Base-by-base conservation (phyloP, 2,797 vertebrate genomes). In the Eptatretus atami region DNA sequence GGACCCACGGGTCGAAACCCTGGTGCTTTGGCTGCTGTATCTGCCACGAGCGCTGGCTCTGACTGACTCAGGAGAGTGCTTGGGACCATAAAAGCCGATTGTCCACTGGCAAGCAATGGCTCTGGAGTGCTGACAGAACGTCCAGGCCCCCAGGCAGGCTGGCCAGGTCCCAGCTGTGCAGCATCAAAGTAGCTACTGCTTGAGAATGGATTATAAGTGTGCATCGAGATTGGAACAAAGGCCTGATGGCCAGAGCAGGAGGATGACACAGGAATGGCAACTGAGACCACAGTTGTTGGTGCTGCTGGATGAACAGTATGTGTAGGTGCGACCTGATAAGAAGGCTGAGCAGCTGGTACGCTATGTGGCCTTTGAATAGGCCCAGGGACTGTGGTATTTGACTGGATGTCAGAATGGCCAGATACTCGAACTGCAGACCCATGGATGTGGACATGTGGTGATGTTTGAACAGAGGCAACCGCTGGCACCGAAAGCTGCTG, bases 21-120 rank as follows among this genome's bases (percentile, higher is more conserved):
- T 63, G 90, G 90, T 68, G 90, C 90, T 75, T 96, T 98, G 68
- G 86, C 90, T 72, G 76, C 81, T 74, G 76, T 81, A 74, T 95
- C 87, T 52, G 76, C 74, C 63, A 82, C 80, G 68, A 92, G 86
- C 70, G 83, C 77, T 1, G 73, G 84, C 74, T 96, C 87, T 73
- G 90, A 77, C 31, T 87, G 86, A 69, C 86, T 81, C 70, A 92
- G 72, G 65, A 78, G 73, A 72, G 78, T 82, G 69, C 75, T 80
- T n/a, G 57, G n/a, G 67, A 76, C 78, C 73, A 93, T 79, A 73
- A 83, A 94, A 13, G 85, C 74, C 69, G 79, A 78, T 65, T n/a
- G n/a, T n/a, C 57, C 57, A 25, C n/a, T n/a, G n/a, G 57, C 57
- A n/a, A 61, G 57, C 57, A 61, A n/a, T 25, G 57, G 57, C 57